Evolutionary conservation across 2,113 vertebrate species (phyloP).

Genomic region (Paradisaea rubra): DNA sequence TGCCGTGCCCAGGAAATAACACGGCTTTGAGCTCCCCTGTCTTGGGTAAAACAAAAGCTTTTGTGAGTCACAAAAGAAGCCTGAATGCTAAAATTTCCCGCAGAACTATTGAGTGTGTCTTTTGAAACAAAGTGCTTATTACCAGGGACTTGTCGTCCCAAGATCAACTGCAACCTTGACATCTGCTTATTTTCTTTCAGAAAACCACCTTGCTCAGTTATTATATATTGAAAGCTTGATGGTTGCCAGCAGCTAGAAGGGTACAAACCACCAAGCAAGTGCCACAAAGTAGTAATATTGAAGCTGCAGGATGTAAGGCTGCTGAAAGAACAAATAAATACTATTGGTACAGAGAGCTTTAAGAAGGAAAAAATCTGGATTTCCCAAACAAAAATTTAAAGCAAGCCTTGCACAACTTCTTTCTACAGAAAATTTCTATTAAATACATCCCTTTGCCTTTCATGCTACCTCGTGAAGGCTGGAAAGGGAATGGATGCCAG

Average conservation of each 20-base stretch:
- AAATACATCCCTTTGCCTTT: background rate
- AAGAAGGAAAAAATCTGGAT: background rate
- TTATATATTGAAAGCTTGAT: background rate
- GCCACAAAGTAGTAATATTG: background rate
- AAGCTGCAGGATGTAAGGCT: background rate
- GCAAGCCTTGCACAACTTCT: background rate
- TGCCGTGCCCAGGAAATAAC: background rate
- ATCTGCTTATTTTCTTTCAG: slow-evolving; percentile 44
- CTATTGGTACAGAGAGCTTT: background rate
- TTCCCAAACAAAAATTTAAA: background rate
- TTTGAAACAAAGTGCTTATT: slow-evolving; percentile 10
- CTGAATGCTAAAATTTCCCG: background rate
- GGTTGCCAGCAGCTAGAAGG: background rate
- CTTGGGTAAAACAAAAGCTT: background rate
- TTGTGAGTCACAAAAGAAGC: background rate
- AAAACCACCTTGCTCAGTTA: background rate
- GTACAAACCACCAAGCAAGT: background rate
- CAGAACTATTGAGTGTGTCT: background rate
- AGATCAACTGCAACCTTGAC: slow-evolving; percentile 1
- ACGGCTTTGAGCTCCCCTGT: background rate
- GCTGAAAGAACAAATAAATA: background rate
- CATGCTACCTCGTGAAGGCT: background rate
- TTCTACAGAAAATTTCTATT: background rate
- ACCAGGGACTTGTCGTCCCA: background rate
- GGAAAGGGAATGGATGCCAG: background rate